These are phyloP conservation scores for Tubulanus polymorphus DNA, from an alignment of 2,888 invertebrate species.

Conservation along the genomic window DNA sequence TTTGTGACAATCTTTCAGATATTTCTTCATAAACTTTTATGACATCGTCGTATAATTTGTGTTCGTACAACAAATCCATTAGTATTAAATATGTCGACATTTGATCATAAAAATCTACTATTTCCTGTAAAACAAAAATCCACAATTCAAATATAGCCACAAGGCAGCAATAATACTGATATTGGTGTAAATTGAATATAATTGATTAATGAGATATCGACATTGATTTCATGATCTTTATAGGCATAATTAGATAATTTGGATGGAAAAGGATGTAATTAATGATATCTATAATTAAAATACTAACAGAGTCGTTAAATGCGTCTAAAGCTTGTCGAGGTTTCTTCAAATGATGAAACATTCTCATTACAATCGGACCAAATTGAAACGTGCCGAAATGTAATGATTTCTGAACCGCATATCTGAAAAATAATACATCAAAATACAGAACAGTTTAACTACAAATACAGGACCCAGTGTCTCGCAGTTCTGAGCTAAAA, in stretches of 20 bases:
- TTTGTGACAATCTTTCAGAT: slow-evolving; percentile 62
- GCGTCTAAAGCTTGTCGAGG: slow-evolving; percentile 62
- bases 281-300: background rate
- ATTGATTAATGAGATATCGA: no score
- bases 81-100: slow-evolving; percentile 65
- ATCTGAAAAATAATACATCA: slow-evolving; percentile 59
- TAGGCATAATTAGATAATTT: background rate
- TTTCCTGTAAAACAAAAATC: slow-evolving; percentile 56
- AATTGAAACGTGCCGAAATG: slow-evolving; percentile 77
- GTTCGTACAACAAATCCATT: slow-evolving; percentile 68
- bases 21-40: slow-evolving; percentile 64
- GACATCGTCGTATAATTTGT: slow-evolving; percentile 66
- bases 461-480: no score
- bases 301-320: slow-evolving; percentile 51
- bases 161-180: no score
- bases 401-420: slow-evolving; percentile 65
- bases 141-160: no score
- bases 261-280: background rate
- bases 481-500: no score
- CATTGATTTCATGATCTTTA: no score
- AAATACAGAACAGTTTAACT: no score
- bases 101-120: slow-evolving; percentile 71
- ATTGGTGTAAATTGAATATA: background rate
- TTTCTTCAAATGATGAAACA: slow-evolving; percentile 68
- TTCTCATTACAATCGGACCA: slow-evolving; percentile 79